phyloP scores from a whole-genome alignment of 2,888 invertebrate species.

The Melanophora roralis region DNA sequence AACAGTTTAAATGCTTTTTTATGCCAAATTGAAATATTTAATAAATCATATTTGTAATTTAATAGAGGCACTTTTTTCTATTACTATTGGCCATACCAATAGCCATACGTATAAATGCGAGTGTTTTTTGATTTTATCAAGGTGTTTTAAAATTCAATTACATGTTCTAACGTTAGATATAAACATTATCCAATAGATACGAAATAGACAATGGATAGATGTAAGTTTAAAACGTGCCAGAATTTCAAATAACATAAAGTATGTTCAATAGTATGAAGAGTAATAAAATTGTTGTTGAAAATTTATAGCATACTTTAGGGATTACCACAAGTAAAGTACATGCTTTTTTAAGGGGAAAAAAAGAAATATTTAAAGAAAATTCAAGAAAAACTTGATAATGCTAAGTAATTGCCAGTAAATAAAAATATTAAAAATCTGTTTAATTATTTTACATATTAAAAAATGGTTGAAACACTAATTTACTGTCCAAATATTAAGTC shows the following conservation, averaged over 20 bases:
- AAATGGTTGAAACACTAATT: too few relatives aligned
- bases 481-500: too few relatives aligned
- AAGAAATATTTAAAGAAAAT: too few relatives aligned
- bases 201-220: neutral
- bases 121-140: slow-evolving; percentile 44
- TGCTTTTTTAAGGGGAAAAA: too few relatives aligned
- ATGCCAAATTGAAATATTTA: neutral
- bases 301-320: slow-evolving; percentile 54
- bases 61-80: neutral
- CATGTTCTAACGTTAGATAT: slow-evolving; percentile 19
- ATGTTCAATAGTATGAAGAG: neutral
- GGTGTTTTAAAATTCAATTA: slow-evolving; percentile 50
- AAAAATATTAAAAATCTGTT: neutral
- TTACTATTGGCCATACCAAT: neutral
- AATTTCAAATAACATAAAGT: slow-evolving; percentile 19
- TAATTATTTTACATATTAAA: too few relatives aligned
- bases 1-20: slow-evolving; percentile 6
- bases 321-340: neutral
- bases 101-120: slow-evolving; percentile 5
- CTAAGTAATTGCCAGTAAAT: too few relatives aligned
- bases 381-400: too few relatives aligned
- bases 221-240: slow-evolving; percentile 30
- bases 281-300: slow-evolving; percentile 26
- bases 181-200: slow-evolving; percentile 29
- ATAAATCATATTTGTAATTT: slow-evolving; percentile 17